Percentiles rank a stretch among this genome's conserved stretches.
phyloP scores from a whole-genome alignment of 2,797 vertebrate genomes.

The Sebastes cheni region DNA sequence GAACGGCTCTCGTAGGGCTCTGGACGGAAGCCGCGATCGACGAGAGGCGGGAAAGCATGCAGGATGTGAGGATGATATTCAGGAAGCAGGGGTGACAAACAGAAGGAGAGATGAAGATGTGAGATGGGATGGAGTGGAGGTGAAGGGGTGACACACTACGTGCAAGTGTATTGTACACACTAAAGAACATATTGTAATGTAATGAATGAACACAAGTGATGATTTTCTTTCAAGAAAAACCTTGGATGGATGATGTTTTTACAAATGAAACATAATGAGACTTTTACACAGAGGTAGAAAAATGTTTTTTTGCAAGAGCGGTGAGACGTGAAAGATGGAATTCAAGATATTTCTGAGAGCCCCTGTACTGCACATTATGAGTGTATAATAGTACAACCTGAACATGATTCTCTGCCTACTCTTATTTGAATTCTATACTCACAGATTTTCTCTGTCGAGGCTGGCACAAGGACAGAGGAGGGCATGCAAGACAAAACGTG shows the following conservation, averaged over 20 bases:
- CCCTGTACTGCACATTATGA: neutral
- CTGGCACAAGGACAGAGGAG: constrained; percentile 35
- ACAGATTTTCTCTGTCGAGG: constrained; percentile 65
- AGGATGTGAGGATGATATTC: constrained; percentile 9
- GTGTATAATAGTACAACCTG: neutral
- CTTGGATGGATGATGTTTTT: neutral
- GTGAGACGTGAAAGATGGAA: neutral
- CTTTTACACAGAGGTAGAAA: neutral
- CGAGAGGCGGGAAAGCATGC: constrained; percentile 29
- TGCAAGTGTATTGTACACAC: neutral
- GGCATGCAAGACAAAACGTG: constrained; percentile 63
- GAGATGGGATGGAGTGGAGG: constrained; percentile 13
- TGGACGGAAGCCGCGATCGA: constrained; percentile 21
- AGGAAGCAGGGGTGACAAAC: constrained; percentile 18
- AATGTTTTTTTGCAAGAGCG: neutral
- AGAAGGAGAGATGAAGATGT: constrained; percentile 37
- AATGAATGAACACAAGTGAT: neutral
- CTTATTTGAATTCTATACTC: constrained; percentile 51
- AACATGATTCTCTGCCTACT: neutral
- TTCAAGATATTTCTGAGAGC: neutral
- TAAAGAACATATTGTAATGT: neutral
- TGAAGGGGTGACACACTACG: neutral
- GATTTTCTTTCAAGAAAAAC: neutral
- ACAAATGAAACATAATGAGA: neutral
- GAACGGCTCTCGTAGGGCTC: constrained; percentile 70